These are phyloP conservation scores for Aporophyla lueneburgensis DNA, from an alignment of 2,888 invertebrate genomes.

Conservation along the genomic window DNA sequence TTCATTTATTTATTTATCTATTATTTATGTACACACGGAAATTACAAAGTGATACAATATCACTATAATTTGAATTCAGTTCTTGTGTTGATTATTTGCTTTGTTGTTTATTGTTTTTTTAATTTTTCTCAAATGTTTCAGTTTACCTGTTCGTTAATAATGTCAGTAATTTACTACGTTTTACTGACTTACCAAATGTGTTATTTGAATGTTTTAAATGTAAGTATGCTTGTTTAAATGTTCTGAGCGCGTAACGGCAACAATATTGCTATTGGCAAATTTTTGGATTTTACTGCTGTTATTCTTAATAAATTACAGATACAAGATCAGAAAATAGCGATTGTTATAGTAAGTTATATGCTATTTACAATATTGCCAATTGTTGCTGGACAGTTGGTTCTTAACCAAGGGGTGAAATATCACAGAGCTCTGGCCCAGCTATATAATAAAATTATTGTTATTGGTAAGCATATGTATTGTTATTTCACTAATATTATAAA, in stretches of 20 bases:
- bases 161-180: conserved; percentile 2
- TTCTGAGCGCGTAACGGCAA: not conserved
- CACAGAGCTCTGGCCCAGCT: conserved; percentile 1
- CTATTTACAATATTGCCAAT: not conserved
- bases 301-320: not conserved
- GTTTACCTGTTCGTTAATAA: conserved; percentile 8
- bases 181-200: conserved; percentile 8
- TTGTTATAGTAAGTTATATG: not conserved
- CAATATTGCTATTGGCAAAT: not conserved
- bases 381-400: conserved; percentile 15
- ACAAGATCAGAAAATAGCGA: not conserved
- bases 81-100: not conserved
- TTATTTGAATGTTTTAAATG: not conserved
- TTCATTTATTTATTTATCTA: no score
- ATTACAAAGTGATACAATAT: no score
- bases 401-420: conserved; percentile 20
- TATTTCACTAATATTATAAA: not conserved
- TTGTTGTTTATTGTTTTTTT: not conserved
- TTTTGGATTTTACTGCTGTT: not conserved
- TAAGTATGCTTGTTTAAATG: conserved; percentile 10
- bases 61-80: not conserved
- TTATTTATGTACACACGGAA: no score
- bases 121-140: not conserved
- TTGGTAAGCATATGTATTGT: not conserved
- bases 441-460: not conserved